Evolutionary conservation across 1,140 invertebrate species (phyloP).

Genomic region (Metopolophium dirhodum): DNA sequence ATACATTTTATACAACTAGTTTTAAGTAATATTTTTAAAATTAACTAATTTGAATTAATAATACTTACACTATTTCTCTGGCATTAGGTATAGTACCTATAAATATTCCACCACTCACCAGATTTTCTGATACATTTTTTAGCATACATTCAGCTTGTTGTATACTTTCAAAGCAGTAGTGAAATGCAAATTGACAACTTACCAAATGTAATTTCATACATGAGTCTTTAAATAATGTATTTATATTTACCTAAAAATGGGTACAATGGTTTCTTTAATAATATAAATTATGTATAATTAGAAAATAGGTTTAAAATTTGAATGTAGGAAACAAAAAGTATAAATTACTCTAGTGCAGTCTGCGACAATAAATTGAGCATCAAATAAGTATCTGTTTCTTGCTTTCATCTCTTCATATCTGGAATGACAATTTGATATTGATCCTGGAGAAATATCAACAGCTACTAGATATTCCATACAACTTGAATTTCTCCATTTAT

Average conservation of each 20-base stretch:
- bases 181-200: slow-evolving; percentile 97
- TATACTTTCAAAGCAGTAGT: slow-evolving; percentile 94
- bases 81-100: slow-evolving; percentile 96
- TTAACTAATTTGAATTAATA: not conserved
- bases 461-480: slow-evolving; percentile 87
- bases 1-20: not conserved
- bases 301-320: slow-evolving; percentile 59
- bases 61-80: slow-evolving; percentile 82
- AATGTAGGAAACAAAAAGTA: not conserved
- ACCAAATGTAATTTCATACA: slow-evolving; percentile 79
- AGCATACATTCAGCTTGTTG: slow-evolving; percentile 92
- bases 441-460: slow-evolving; percentile 92
- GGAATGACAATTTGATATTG: slow-evolving; percentile 83
- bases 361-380: slow-evolving; percentile 89
- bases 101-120: slow-evolving; percentile 90
- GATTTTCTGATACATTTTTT: slow-evolving; percentile 86
- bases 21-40: not conserved
- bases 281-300: not conserved
- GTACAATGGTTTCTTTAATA: not conserved
- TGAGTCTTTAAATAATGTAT: slow-evolving; percentile 64
- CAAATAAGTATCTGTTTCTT: slow-evolving; percentile 62
- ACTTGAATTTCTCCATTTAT: slow-evolving; percentile 88
- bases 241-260: slow-evolving; percentile 62
- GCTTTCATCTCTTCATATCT: slow-evolving; percentile 71
- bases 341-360: slow-evolving; percentile 83